Percentiles rank a stretch among this genome's conserved stretches.
phyloP scores from a whole-genome alignment of 2,888 invertebrate genomes.

The Trissolcus brochymenae region DNA sequence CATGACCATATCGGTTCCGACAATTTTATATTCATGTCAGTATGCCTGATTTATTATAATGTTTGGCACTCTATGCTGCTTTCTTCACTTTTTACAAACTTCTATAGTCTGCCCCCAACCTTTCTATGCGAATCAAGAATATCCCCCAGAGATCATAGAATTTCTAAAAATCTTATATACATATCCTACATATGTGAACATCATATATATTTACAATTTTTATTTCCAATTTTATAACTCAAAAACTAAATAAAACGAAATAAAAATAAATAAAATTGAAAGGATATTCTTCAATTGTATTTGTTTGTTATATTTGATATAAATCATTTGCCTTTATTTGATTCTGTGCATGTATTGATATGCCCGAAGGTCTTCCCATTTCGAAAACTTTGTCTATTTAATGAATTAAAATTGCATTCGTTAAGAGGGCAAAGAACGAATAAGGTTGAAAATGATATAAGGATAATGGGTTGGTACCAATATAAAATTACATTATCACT shows the following conservation, averaged over 20 bases:
- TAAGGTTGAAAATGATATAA: constrained; percentile 48
- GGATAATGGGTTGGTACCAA: constrained; percentile 58
- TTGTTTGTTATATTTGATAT: too few relatives aligned
- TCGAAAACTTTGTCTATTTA: constrained; percentile 49
- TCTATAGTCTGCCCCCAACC: constrained; percentile 52
- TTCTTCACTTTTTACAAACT: constrained; percentile 45
- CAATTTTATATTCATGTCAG: constrained; percentile 74
- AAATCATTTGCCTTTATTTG: too few relatives aligned
- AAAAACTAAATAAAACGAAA: constrained; percentile 9
- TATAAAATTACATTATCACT: constrained; percentile 75
- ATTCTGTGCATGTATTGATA: too few relatives aligned
- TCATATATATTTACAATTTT: constrained; percentile 28
- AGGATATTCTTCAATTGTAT: too few relatives aligned
- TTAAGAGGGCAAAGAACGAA: constrained; percentile 55
- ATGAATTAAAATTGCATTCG: constrained; percentile 57
- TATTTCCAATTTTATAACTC: constrained; percentile 11
- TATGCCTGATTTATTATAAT: constrained; percentile 70
- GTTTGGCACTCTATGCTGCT: constrained; percentile 65
- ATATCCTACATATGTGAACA: constrained; percentile 34
- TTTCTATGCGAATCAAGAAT: constrained; percentile 60
- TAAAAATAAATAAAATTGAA: not conserved
- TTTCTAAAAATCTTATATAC: constrained; percentile 45
- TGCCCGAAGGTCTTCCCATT: constrained; percentile 10
- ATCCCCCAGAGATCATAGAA: constrained; percentile 59
- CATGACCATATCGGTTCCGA: constrained; percentile 74